Conservation (phyloP, 2,113 vertebrate genomes). For the Formicarius rufipectus region DNA sequence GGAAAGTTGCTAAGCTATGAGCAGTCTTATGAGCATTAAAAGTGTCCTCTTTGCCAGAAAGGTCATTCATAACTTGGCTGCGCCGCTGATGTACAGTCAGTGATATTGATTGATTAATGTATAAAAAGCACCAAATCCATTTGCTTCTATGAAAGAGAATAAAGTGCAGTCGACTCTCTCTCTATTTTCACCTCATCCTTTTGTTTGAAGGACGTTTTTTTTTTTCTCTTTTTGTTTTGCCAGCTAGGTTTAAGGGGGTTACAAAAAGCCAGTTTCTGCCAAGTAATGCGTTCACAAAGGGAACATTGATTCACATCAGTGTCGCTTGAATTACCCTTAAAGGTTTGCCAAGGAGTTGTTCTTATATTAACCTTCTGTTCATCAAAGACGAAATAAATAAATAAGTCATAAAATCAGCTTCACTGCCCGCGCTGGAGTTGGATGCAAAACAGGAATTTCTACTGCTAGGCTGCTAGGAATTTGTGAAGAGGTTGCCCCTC, state of each 20-base stretch:
- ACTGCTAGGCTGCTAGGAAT: not conserved
- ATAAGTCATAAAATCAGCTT: constrained; percentile 71
- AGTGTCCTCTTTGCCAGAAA: constrained; percentile 97
- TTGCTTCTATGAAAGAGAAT: constrained; percentile 96
- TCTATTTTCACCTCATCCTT: constrained; percentile 96
- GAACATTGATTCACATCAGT: constrained; percentile 96
- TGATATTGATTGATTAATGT: constrained; percentile 99
- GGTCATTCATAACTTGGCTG: constrained; percentile 99
- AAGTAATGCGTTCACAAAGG: constrained; percentile 95
- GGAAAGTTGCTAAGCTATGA: constrained; percentile 91
- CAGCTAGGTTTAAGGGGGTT: constrained; percentile 89
- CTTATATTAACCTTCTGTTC: constrained; percentile 87
- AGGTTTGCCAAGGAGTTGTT: constrained; percentile 91
- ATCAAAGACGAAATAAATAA: constrained; percentile 71
- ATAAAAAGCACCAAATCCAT: constrained; percentile 99
- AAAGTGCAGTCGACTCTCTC: constrained; percentile 85
- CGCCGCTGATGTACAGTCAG: constrained; percentile 95
- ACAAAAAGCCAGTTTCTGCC: constrained; percentile 95
- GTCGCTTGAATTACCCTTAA: constrained; percentile 94
- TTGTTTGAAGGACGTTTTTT: constrained; percentile 90
- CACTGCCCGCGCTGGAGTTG: not conserved
- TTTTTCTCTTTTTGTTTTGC: constrained; percentile 81
- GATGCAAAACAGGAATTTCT: constrained; percentile 55
- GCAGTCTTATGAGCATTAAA: constrained; percentile 93
- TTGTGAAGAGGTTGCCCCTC: not conserved